These are phyloP conservation scores for Myotis lucifugus DNA, from an alignment of 2,113 vertebrate species.

Conservation along the genomic window DNA sequence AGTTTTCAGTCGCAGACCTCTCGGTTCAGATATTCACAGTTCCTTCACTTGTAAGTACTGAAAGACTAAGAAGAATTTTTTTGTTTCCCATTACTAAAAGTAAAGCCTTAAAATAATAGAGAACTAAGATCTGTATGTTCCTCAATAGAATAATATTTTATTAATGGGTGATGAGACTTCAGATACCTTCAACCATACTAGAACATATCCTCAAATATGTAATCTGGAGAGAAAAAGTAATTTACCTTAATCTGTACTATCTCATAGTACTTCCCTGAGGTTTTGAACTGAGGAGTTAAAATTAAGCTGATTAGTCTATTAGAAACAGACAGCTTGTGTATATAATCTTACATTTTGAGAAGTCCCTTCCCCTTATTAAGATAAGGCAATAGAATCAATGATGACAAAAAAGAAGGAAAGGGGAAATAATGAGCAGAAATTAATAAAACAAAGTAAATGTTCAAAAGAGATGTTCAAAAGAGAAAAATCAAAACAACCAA, in stretches of 20 bases:
- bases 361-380: neutral
- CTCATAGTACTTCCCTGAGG: neutral
- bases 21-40: constrained; percentile 99
- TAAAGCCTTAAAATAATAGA: constrained; percentile 61
- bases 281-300: constrained; percentile 27
- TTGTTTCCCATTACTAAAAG: constrained; percentile 76
- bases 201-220: neutral
- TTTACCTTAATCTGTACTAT: neutral
- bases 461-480: neutral
- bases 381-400: neutral
- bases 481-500: neutral
- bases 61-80: constrained; percentile 80
- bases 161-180: neutral
- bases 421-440: neutral
- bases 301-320: neutral
- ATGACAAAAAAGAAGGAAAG: neutral
- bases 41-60: constrained; percentile 96
- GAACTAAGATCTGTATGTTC: constrained; percentile 69
- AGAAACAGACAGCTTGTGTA: neutral
- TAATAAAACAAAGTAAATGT: neutral
- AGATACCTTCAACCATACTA: neutral
- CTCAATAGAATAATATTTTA: neutral
- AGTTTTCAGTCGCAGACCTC: constrained; percentile 98
- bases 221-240: neutral
- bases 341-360: neutral